Conservation (phyloP, 2,888 invertebrate species). For the Clunio marinus region DNA sequence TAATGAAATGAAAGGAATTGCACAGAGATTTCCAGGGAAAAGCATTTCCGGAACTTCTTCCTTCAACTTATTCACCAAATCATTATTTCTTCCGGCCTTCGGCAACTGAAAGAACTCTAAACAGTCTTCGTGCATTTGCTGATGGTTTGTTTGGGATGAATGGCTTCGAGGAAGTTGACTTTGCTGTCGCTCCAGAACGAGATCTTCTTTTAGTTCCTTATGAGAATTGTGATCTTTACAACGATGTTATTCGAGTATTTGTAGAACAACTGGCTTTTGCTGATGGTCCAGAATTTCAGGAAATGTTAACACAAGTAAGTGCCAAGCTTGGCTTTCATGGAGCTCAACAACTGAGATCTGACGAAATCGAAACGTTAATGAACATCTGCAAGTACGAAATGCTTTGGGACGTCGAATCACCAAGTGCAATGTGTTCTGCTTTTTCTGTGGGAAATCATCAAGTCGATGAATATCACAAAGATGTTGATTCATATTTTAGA, state of each 20-base stretch:
- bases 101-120: background rate
- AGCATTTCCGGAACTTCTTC: background rate
- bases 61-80: background rate
- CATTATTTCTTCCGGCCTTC: background rate
- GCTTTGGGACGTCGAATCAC: too few species aligned
- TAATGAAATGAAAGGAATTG: slow-evolving; percentile 63
- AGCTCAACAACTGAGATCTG: background rate
- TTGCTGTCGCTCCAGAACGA: background rate
- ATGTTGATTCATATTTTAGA: too few species aligned
- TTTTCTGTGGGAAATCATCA: too few species aligned
- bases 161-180: background rate
- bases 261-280: too few species aligned
- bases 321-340: background rate
- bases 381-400: too few species aligned
- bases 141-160: background rate
- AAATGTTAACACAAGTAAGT: too few species aligned
- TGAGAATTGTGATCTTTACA: too few species aligned
- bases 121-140: background rate
- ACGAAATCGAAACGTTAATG: background rate
- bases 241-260: too few species aligned
- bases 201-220: too few species aligned
- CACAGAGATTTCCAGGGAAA: too few species aligned
- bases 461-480: too few species aligned
- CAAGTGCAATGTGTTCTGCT: too few species aligned
- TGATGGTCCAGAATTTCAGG: background rate